Evolutionary conservation across 1,140 invertebrate species (phyloP).

Genomic region (Drosophila leontia): DNA sequence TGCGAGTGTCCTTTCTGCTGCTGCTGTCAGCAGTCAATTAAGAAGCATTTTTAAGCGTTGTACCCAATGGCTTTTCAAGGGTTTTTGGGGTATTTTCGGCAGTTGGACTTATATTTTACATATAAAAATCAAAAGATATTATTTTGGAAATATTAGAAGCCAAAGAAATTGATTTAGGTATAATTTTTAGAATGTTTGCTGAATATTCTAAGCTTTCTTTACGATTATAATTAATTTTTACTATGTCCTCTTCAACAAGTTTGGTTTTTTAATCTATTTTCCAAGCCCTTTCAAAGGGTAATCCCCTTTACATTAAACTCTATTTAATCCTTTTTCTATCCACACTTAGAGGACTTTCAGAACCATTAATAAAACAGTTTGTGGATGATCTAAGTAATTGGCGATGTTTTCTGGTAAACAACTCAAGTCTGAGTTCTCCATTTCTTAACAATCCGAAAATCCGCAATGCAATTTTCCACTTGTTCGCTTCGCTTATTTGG

Average conservation of each 20-base stretch:
- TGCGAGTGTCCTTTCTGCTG: slow-evolving; percentile 2
- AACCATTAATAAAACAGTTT: slow-evolving; percentile 15
- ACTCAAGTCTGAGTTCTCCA: background rate
- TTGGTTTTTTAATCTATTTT: background rate
- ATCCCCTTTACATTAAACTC: background rate
- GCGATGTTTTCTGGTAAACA: slow-evolving; percentile 18
- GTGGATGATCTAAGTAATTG: slow-evolving; percentile 17
- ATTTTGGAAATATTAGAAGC: background rate
- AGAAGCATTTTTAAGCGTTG: slow-evolving; percentile 16
- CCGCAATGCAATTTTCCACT: slow-evolving; percentile 74
- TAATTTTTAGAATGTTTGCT: background rate
- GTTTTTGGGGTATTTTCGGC: background rate
- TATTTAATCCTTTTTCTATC: background rate
- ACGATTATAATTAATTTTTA: background rate
- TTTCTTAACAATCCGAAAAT: slow-evolving; percentile 31
- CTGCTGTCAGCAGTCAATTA: slow-evolving; percentile 46
- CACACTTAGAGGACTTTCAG: background rate
- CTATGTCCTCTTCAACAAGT: background rate
- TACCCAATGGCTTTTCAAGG: background rate
- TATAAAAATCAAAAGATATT: background rate
- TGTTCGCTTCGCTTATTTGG: slow-evolving; percentile 38
- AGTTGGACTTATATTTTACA: no score
- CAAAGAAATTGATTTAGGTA: no score
- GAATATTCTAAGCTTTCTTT: background rate
- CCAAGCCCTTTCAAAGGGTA: background rate